Evolutionary conservation across 2,113 vertebrate species (phyloP).

Genomic region (Pollachius pollachius): DNA sequence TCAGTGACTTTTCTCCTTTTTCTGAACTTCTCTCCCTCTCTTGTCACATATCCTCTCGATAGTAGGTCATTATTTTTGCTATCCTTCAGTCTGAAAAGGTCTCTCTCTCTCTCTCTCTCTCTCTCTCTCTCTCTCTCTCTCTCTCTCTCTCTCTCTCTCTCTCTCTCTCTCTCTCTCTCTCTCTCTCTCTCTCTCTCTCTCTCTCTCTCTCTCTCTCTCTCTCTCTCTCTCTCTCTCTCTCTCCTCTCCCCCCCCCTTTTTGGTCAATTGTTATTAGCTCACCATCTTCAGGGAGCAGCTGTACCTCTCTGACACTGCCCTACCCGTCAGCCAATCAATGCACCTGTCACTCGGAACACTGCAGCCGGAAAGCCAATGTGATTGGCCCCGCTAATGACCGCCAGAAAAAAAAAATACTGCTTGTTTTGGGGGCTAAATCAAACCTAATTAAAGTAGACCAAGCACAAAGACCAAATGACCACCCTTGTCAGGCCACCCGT

Average conservation of each 20-base stretch:
- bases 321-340: constrained; percentile 27
- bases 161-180: not conserved
- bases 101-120: not conserved
- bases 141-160: not conserved
- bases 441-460: constrained; percentile 22
- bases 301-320: not conserved
- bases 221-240: not conserved
- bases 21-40: no score
- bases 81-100: no score
- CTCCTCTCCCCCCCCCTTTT: constrained; percentile 2
- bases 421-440: no score
- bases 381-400: constrained; percentile 11
- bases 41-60: no score
- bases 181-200: not conserved
- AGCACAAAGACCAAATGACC: not conserved
- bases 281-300: constrained; percentile 6
- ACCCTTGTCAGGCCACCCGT: not conserved
- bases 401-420: constrained; percentile 6
- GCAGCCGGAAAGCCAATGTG: constrained; percentile 23
- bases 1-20: no score
- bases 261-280: constrained; percentile 20
- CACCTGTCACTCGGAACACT: constrained; percentile 25
- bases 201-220: constrained; percentile 25
- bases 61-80: no score
- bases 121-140: constrained; percentile 25